Evolutionary conservation across 2,113 vertebrate genomes (phyloP), one percentile per base, ranked within the genome.

Genomic region (Nymphicus hollandicus): DNA sequence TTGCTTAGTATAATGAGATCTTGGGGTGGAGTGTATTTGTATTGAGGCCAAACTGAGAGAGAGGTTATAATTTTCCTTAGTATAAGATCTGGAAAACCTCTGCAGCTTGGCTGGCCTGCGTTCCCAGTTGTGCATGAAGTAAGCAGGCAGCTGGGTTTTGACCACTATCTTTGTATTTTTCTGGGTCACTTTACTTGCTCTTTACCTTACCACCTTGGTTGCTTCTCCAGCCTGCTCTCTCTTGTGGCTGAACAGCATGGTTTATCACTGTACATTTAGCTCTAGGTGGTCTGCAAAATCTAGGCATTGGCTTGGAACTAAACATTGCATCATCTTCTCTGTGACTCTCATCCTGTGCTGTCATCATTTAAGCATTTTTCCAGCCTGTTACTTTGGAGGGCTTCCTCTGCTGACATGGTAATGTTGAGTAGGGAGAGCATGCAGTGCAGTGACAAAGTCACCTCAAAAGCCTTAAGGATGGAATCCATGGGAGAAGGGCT

Each of bases 121-220:
- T 83, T 97, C 88, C 71, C 92, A 80, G 68, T 69, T 92, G 76
- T 83, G 76, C 69, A 58, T 93, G 92, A 92, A 8, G 33, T 47
- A 73, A 86, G 74, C 68, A 85, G 85, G 17, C 70, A 94, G 50
- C 80, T 95, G 44, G 71, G 29, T 49, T 83, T 86, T 82, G 41
- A 49, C 50, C 20, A 37, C 35, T 64, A 10, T 74, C 37, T 33
- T 66, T 73, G 39, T 49, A 5, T 53, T 96, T 91, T 78, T 85
- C 39, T 87, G 52, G 53, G 39, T 87, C 0, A 14, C 52, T 96
- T 83, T 49, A 27, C 17, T 58, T 78, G 18, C 55, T 84, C 85
- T 93, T 91, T 79, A 24, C 52, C 22, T 60, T 80, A 35, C 6
- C 44, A 35, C 56, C 53, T 37, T n/a, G 4, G 6, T 74, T 88